Conservation (phyloP, 2,888 invertebrate species). For the Sminthurides aquaticus region DNA sequence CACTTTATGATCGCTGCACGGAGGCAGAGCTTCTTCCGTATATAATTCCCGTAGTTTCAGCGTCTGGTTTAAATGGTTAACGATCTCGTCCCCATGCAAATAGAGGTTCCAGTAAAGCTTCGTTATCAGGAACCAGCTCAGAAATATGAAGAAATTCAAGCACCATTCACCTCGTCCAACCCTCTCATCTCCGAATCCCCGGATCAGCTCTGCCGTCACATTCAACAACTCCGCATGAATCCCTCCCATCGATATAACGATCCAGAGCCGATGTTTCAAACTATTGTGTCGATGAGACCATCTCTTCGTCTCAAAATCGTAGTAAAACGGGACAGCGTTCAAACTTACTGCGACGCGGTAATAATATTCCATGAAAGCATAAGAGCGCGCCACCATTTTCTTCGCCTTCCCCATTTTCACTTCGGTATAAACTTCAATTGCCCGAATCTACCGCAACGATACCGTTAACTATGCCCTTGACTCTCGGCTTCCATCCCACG, state of each 20-base stretch:
- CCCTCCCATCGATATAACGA: not conserved
- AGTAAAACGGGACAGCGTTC: constrained; percentile 6
- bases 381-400: not conserved
- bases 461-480: too few relatives aligned
- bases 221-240: not conserved
- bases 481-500: too few relatives aligned
- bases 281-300: not conserved
- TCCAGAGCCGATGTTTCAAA: not conserved
- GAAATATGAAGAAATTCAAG: constrained; percentile 1
- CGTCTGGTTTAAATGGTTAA: not conserved
- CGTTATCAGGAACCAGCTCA: constrained; percentile 5
- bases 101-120: not conserved
- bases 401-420: not conserved
- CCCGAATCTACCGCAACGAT: too few relatives aligned
- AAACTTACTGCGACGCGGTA: not conserved
- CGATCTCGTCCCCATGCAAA: not conserved
- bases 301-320: not conserved
- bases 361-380: constrained; percentile 3
- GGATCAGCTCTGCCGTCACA: not conserved
- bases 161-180: constrained; percentile 4
- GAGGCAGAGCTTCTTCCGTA: not conserved
- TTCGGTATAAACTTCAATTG: too few relatives aligned
- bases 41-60: not conserved
- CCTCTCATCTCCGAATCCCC: not conserved
- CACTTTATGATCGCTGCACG: not conserved